These are phyloP conservation scores for Gymnocephalus cernua DNA, from an alignment of 2,113 vertebrate species.

Conservation along the genomic window DNA sequence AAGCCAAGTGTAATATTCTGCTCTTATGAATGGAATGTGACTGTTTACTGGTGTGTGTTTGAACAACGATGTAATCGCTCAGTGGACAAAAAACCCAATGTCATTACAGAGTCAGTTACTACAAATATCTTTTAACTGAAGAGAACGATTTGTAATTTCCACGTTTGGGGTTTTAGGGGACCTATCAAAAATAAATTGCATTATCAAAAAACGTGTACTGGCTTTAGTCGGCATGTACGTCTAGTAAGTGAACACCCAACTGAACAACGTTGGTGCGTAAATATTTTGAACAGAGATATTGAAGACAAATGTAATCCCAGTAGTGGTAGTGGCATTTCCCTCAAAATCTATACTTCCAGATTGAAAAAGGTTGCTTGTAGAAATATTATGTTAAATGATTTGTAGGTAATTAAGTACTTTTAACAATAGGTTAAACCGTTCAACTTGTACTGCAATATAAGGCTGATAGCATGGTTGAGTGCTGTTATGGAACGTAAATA, in stretches of 20 bases:
- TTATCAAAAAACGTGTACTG: too few species aligned
- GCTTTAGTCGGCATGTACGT: too few species aligned
- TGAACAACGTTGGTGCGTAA: too few species aligned
- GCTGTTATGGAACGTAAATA: slow-evolving; percentile 6
- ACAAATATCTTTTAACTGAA: not conserved
- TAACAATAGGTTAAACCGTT: not conserved
- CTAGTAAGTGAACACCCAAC: too few species aligned
- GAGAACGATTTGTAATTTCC: not conserved
- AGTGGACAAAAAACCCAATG: not conserved
- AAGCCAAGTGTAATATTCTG: not conserved
- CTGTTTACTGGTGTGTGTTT: not conserved
- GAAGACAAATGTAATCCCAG: too few species aligned
- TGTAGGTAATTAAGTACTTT: not conserved
- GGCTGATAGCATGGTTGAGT: not conserved
- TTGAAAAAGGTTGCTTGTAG: not conserved
- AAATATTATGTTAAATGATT: not conserved
- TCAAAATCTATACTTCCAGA: too few species aligned
- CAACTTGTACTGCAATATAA: not conserved
- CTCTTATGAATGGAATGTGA: too few species aligned
- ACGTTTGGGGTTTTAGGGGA: not conserved
- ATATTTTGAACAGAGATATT: too few species aligned
- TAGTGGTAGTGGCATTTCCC: too few species aligned
- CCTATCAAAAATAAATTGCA: too few species aligned
- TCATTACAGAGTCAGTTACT: too few species aligned
- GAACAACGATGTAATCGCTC: not conserved